These are phyloP conservation scores for Perdita meconis DNA, from an alignment of 2,888 invertebrate genomes.

Conservation along the genomic window DNA sequence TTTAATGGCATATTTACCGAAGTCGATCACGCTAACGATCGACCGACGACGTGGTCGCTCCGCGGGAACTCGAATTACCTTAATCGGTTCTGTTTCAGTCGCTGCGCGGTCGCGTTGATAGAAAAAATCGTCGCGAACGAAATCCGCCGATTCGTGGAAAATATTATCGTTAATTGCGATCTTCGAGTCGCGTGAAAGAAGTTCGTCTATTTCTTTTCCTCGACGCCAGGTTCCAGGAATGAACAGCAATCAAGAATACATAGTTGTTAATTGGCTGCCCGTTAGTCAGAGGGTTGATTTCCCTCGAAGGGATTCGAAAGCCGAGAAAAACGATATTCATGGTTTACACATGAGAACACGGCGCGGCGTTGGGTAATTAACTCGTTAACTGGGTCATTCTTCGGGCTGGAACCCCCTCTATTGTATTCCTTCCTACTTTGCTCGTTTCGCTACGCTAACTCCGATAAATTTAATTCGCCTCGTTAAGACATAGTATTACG, in stretches of 20 bases:
- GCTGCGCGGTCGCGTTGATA: not conserved
- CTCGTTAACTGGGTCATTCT: no score
- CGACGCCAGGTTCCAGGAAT: not conserved
- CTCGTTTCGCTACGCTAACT: no score
- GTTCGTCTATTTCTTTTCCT: not conserved
- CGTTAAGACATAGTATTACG: no score
- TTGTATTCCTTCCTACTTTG: no score
- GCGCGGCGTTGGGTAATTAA: not conserved
- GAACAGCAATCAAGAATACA: not conserved
- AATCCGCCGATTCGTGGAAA: not conserved
- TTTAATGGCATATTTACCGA: conserved; percentile 19
- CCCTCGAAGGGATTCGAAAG: not conserved
- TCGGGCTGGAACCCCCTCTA: no score
- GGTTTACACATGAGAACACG: not conserved
- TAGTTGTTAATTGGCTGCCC: not conserved
- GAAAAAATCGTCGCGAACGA: conserved; percentile 14
- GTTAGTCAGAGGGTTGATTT: not conserved
- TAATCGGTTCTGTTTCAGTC: not conserved
- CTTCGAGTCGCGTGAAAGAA: not conserved
- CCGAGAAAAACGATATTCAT: not conserved
- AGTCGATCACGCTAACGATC: conserved; percentile 26
- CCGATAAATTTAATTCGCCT: no score
- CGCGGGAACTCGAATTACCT: not conserved
- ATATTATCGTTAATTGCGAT: not conserved
- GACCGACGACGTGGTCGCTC: not conserved